Conservation (phyloP, 2,113 vertebrate species). For the Rhineura floridana region DNA sequence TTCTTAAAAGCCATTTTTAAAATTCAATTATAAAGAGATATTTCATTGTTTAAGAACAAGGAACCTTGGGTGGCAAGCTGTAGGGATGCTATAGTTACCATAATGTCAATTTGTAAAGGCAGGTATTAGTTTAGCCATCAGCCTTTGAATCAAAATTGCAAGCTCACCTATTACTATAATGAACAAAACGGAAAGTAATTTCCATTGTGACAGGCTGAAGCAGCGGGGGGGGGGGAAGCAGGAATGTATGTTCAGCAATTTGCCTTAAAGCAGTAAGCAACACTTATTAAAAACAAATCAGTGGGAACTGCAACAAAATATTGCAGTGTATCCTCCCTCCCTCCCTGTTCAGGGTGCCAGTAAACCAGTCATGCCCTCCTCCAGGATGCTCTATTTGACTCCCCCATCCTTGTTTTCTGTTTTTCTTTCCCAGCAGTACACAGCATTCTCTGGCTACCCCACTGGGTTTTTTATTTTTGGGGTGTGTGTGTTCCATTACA, state of each 20-base stretch:
- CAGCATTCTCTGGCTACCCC: not conserved
- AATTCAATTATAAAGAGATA: not conserved
- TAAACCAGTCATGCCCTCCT: no score
- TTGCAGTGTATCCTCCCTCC: no score
- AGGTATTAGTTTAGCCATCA: not conserved
- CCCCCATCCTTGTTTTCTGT: not conserved
- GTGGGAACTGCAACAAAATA: accelerated
- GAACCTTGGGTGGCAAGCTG: not conserved
- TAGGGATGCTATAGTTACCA: not conserved
- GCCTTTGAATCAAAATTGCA: constrained; percentile 12
- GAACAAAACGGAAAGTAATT: not conserved
- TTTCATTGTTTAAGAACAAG: not conserved
- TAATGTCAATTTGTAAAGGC: not conserved
- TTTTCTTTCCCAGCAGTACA: not conserved
- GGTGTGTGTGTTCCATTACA: no score
- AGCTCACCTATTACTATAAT: not conserved
- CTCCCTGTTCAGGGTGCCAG: no score
- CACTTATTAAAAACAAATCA: not conserved
- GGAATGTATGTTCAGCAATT: not conserved
- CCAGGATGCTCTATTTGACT: not conserved
- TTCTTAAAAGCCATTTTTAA: not conserved
- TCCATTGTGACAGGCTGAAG: not conserved
- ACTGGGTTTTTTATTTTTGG: not conserved
- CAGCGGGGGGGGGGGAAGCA: not conserved
- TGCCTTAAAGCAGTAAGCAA: not conserved